Conservation (phyloP, 2,113 vertebrate genomes). For the Bos taurus region ARS-UCD2.0 NC_037343.1:11479501-11480000, state of each 20-base stretch:
- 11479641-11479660: background rate
- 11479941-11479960: background rate
- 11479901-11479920: background rate
- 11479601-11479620: background rate
- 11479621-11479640: background rate
- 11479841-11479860: background rate
- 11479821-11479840: background rate
- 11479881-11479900: background rate
- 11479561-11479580: background rate
- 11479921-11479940: background rate
- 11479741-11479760: background rate
- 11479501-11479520: background rate
- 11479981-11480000: background rate
- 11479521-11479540: background rate
- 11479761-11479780: background rate
- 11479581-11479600: background rate
- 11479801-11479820: background rate
- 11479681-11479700: background rate
- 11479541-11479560: background rate
- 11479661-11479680: background rate
- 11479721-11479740: background rate
- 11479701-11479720: background rate
- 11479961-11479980: background rate
- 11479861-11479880: background rate
- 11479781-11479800: background rate